These are phyloP conservation scores for Stegodyphus mimosarum DNA, from an alignment of 1,140 invertebrate genomes.

Conservation along the genomic window DNA sequence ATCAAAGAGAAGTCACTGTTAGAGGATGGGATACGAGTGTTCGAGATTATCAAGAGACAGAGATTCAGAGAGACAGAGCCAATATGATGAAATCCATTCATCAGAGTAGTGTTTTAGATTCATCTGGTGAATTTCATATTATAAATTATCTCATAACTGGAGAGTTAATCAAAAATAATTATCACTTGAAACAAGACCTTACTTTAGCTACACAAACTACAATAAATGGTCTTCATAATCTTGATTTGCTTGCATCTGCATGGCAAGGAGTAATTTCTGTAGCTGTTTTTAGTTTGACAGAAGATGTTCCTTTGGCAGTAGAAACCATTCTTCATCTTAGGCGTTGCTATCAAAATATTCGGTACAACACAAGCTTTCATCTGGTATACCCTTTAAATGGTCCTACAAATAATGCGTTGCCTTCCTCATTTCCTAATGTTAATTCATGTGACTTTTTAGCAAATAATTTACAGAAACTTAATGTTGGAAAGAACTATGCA, in stretches of 20 bases:
- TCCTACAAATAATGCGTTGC: constrained; percentile 48
- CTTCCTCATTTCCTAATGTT: constrained; percentile 38
- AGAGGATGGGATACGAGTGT: constrained; percentile 47
- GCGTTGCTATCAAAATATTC: constrained; percentile 68
- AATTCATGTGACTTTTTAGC: constrained; percentile 55
- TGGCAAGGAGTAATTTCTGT: constrained; percentile 72
- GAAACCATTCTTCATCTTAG: constrained; percentile 69
- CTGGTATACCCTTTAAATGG: constrained; percentile 70
- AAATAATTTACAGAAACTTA: constrained; percentile 47
- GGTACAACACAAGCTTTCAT: constrained; percentile 70
- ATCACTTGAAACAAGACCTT: constrained; percentile 65
- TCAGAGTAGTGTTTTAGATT: constrained; percentile 68
- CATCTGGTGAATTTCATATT: constrained; percentile 69
- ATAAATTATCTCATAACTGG: constrained; percentile 65
- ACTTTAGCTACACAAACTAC: constrained; percentile 71
- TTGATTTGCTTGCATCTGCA: constrained; percentile 66
- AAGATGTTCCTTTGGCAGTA: constrained; percentile 68
- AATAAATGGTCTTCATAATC: constrained; percentile 68
- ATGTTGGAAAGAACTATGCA: constrained; percentile 67
- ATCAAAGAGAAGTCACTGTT: constrained; percentile 62
- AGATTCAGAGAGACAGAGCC: constrained; percentile 60
- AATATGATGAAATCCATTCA: constrained; percentile 64
- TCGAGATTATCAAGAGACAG: constrained; percentile 48
- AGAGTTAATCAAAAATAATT: constrained; percentile 57
- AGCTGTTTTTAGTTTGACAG: constrained; percentile 70